Percentiles rank a stretch among this genome's conserved stretches.
Conservation (phyloP, 2,797 vertebrate genomes). For the Xerus rutilus region DNA sequence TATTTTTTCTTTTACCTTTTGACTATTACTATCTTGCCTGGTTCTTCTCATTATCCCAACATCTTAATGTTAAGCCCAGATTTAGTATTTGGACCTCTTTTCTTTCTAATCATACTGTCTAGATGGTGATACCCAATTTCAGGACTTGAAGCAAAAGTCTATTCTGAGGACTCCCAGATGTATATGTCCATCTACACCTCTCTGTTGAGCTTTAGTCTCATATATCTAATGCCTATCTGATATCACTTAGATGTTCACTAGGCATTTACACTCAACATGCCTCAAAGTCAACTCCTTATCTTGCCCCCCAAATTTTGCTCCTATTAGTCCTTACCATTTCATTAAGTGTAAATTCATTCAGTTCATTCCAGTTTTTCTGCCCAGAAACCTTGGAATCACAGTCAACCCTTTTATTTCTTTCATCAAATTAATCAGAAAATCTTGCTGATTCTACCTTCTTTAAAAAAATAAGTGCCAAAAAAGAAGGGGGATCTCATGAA, state of each 20-base stretch:
- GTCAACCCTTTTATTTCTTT: neutral
- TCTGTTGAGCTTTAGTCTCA: slow-evolving; percentile 12
- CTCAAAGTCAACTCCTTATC: neutral
- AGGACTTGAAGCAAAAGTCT: neutral
- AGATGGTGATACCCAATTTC: neutral
- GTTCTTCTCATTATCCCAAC: neutral
- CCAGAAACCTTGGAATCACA: neutral
- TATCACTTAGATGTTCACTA: neutral
- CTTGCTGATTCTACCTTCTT: neutral
- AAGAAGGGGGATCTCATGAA: no score
- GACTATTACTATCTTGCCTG: neutral
- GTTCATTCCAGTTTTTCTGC: neutral
- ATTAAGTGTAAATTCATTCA: slow-evolving; percentile 21
- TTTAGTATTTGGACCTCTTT: neutral
- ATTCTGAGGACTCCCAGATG: neutral
- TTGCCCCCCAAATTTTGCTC: neutral
- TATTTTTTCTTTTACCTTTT: slow-evolving; percentile 2
- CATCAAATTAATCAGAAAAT: neutral
- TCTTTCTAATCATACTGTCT: neutral
- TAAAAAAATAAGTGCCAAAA: slow-evolving; percentile 49
- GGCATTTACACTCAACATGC: neutral
- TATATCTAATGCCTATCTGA: neutral
- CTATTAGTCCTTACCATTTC: neutral
- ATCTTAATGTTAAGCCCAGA: slow-evolving; percentile 2
- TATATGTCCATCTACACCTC: neutral